These are phyloP conservation scores for Equus przewalskii DNA, from an alignment of 2,113 vertebrate genomes.

Conservation along the genomic window DNA sequence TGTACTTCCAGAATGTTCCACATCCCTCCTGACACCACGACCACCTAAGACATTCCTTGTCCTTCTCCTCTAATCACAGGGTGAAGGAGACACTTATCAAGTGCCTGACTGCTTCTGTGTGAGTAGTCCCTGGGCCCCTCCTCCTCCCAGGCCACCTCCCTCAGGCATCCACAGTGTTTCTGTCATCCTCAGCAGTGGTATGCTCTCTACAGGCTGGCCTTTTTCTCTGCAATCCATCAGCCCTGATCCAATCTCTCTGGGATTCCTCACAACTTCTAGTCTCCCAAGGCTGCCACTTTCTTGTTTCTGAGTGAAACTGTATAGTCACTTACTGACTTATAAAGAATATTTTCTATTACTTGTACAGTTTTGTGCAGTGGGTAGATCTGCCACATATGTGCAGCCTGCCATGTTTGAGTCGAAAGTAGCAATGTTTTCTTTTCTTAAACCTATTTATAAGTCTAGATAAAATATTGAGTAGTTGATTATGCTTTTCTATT, in stretches of 20 bases:
- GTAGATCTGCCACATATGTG: accelerated
- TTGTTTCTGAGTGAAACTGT: neutral
- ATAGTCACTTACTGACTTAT: neutral
- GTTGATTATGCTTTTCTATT: neutral
- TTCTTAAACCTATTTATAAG: neutral
- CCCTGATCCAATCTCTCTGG: neutral
- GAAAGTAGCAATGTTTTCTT: neutral
- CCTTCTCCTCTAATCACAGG: neutral
- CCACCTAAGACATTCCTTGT: neutral
- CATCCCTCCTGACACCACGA: neutral
- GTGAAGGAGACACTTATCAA: neutral
- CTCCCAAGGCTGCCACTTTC: neutral
- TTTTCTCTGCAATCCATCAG: neutral
- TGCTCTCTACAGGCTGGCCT: neutral
- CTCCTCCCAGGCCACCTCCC: accelerated
- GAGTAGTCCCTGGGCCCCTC: too few relatives aligned
- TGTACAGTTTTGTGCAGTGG: neutral
- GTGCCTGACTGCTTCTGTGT: neutral
- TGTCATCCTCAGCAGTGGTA: neutral
- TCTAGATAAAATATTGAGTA: neutral
- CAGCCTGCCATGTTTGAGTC: neutral
- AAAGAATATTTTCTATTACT: neutral
- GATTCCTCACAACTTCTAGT: neutral
- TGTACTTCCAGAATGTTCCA: neutral
- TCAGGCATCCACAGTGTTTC: neutral